A percentile compares a stretch with the other conserved stretches of the same genome.
Conservation (phyloP, 2,113 vertebrate species). For the Amblyornis subalaris region DNA sequence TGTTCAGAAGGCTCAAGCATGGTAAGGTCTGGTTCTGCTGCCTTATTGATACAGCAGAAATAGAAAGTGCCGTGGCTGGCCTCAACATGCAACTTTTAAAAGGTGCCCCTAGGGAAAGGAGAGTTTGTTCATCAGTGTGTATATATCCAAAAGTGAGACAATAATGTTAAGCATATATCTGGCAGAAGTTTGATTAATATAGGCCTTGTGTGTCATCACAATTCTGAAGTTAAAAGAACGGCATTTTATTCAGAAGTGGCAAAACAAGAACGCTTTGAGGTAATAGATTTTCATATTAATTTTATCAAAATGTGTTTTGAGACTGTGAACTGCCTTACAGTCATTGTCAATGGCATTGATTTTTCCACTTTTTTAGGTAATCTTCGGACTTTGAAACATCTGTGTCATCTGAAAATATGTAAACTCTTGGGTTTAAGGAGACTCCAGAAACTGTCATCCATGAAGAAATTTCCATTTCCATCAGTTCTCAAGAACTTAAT, state of each 20-base stretch:
- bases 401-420: conserved; percentile 82
- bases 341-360: background rate
- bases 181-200: background rate
- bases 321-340: background rate
- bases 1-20: background rate
- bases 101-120: background rate
- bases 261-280: background rate
- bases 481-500: conserved; percentile 76
- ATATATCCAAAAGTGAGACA: background rate
- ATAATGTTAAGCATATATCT: background rate
- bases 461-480: conserved; percentile 75
- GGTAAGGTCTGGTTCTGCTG: background rate
- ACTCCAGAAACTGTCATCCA: conserved; percentile 67
- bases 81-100: background rate
- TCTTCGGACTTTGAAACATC: conserved; percentile 80
- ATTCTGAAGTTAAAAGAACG: background rate
- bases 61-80: background rate
- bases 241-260: background rate
- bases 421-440: conserved; percentile 71
- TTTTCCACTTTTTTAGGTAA: conserved; percentile 71
- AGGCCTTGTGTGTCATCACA: background rate
- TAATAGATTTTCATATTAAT: background rate
- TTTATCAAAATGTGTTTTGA: background rate
- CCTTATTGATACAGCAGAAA: background rate
- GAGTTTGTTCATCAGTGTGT: background rate